These are phyloP conservation scores for Ciconia maguari DNA, from an alignment of 2,113 vertebrate genomes.

Conservation along the genomic window DNA sequence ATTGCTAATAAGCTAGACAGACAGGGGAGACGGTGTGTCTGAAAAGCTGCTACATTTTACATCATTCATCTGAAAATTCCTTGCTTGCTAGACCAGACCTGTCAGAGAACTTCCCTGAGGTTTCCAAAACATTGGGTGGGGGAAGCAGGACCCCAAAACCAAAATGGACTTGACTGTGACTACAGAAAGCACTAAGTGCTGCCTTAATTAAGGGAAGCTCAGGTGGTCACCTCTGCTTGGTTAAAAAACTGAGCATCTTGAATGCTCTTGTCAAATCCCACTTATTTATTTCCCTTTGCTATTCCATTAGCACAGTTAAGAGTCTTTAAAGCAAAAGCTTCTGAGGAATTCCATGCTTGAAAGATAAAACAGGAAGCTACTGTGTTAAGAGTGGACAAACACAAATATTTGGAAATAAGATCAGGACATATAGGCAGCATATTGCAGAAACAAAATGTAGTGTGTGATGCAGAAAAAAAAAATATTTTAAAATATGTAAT, in stretches of 20 bases:
- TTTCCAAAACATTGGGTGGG: background rate
- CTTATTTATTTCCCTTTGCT: conserved; percentile 6
- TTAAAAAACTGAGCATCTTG: background rate
- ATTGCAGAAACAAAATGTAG: background rate
- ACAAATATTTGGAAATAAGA: conserved; percentile 6
- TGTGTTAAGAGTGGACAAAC: background rate
- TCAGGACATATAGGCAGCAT: background rate
- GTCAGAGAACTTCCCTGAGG: background rate
- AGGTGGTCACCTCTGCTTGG: background rate
- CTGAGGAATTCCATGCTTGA: conserved; percentile 13
- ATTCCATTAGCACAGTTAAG: background rate
- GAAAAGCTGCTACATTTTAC: background rate
- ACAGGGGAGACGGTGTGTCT: background rate
- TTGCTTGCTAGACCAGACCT: background rate
- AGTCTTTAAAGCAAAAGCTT: background rate
- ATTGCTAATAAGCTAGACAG: background rate
- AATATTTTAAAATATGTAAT: background rate
- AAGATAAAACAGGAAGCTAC: conserved; percentile 13
- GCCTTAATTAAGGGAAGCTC: background rate
- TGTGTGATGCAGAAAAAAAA: background rate
- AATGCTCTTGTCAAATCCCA: background rate
- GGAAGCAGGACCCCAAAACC: background rate
- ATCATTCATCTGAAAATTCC: background rate
- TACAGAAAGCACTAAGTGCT: background rate
- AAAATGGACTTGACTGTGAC: background rate